Evolutionary conservation across 2,113 vertebrate genomes (phyloP), one percentile per base, ranked within the genome.

Genomic region (Gavia stellata): DNA sequence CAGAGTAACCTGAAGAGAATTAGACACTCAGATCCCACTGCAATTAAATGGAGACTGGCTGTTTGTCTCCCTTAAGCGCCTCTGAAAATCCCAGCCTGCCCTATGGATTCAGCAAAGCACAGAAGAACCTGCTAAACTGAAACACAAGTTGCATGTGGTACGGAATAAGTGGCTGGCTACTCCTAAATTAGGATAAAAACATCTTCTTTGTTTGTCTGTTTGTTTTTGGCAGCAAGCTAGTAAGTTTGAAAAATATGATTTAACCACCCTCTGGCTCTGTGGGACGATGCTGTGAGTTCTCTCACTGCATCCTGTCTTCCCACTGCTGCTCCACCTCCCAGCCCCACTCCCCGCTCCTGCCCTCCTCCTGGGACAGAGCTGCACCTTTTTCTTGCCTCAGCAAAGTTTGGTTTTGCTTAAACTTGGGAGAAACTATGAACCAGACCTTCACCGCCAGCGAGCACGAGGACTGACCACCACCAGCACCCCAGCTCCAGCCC

Each of bases 271-370:
- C 61, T 49, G 80, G 10, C 31, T 71, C 52, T 21, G n/a, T 42
- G 26, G 26, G 18, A 28, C 0, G 5, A 36, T 40, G 12, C 45
- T 40, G 29, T 52, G 38, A 67, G 40, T 34, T 47, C 23, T 73
- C 40, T 55, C 0, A 1, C 31, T 61, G 17, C 28, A 6, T 50
- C 28, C 47, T 2, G 0, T 34, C 67, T 62, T 62, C 16, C 53
- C 67, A 19, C 19, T 36, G 52, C 45, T 73, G 18, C 47, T 73
- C 31, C 26, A 21, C 18, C 45, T 83, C n/a, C 47, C 53, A 62
- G 47, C 6, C 53, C n/a, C 6, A 1, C 17, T 78, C n/a, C 26
- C 38, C 0, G 1, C 21, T 73, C 66, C 31, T 0, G 1, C 10
- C 21, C n/a, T 73, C 21, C 31, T 79, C 40, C 59, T 25, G 18